Evolutionary conservation across 2,888 invertebrate species (phyloP), one percentile per base, ranked within the genome.

Genomic region (Yponomeuta evonymella): DNA sequence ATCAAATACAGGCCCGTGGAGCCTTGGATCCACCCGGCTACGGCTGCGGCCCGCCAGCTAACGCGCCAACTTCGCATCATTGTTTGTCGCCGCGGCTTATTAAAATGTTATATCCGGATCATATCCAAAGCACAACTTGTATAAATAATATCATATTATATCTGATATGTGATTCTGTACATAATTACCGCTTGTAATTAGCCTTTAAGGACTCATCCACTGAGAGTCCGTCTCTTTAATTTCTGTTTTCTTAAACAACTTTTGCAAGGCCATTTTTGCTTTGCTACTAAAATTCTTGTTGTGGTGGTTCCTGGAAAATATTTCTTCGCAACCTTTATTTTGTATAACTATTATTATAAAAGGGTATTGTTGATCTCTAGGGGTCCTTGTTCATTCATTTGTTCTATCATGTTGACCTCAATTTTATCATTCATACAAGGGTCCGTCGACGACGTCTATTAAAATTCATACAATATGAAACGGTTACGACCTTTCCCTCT

Each of bases 1-100:
- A 89, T 90, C 88, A 88, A 86, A 86, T 84, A 86, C 88, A 88
- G 85, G 78, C 78, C 76, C 76, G 75, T 79, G 77, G 30, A 48
- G 30, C 68, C 68, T 51, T 51, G 48, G 70, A 58, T 23, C 29
- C 33, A 11, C n/a, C 63, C 43, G 63, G 51, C 12, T 9, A 10
- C 48, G 51, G 29, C 12, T 9, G 29, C 48, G 51, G 29, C 69
- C 30, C n/a, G 78, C 85, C 3, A 12, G 51, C 51, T 15, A 9
- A 58, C 51, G 2, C 51, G 51, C 15, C 15, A 9, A 12, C 43
- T 43, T 6, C 43, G 43, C 43, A 43, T 43, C 9, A 6, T 6
- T 58, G 12, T 3, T 15, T 58, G 51, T 58, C 51, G 12, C 51
- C 51, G 15, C 51, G 51, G 51, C 15, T 43, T 43, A 8, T 0